Evolutionary conservation across 2,113 vertebrate genomes (phyloP).

Genomic region (Cariama cristata): DNA sequence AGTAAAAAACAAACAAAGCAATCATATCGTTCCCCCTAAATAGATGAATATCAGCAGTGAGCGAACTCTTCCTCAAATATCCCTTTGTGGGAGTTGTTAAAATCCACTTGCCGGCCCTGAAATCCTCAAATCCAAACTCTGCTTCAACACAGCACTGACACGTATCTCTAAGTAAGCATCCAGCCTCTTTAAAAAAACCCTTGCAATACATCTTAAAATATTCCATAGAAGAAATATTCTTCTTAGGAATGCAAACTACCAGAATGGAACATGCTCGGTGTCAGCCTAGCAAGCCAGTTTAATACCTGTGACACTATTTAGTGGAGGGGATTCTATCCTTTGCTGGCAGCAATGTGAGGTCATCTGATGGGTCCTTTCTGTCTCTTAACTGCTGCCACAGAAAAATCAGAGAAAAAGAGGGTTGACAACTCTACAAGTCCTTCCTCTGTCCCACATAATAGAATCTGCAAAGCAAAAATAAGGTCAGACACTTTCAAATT

Average conservation of each 20-base stretch:
- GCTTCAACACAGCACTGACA: background rate
- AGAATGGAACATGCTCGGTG: background rate
- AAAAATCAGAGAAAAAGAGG: background rate
- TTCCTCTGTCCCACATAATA: constrained; percentile 27
- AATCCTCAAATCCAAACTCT: background rate
- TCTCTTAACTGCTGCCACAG: background rate
- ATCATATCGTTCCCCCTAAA: background rate
- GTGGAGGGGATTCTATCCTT: background rate
- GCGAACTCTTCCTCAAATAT: background rate
- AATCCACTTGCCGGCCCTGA: background rate
- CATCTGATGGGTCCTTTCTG: background rate
- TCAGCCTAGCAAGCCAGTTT: background rate
- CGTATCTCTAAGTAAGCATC: background rate
- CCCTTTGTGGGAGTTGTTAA: background rate
- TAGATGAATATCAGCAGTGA: background rate
- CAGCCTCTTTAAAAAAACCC: background rate
- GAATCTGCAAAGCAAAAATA: constrained; percentile 59
- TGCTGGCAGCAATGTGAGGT: background rate
- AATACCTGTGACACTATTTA: background rate
- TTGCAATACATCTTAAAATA: background rate
- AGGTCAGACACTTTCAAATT: constrained; percentile 54
- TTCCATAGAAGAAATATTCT: background rate
- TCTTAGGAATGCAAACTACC: background rate
- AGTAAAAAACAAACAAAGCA: background rate
- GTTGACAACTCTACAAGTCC: background rate